Base-by-base conservation (phyloP, 2,888 invertebrate genomes). In the Sarcophaga caerulescens region DNA sequence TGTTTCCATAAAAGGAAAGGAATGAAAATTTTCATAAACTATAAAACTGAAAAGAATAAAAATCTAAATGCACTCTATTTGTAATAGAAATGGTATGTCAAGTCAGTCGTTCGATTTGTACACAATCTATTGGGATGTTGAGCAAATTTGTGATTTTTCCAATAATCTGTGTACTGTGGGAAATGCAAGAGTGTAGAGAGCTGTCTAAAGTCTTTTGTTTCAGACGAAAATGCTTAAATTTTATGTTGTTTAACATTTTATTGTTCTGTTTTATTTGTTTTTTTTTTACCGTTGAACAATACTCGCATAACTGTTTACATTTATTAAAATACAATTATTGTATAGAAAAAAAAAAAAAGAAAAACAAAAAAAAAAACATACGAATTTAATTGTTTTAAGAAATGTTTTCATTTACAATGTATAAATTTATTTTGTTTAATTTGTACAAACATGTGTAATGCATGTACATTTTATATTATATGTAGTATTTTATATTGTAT, bases 391-490 rank as follows among this genome's bases (percentile, higher is more conserved):
- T 65, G 17, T 19, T 60, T 57, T 23, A 23, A 35, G 45, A 17
- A 63, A 52, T 35, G 35, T 10, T 35, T 60, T 60, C 19, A 81
- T 45, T 57, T 62, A 70, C 45, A 52, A 57, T 69, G 47, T 75
- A 65, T 45, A 45, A 47, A 5, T n/a, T 35, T 35, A 57, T 6
- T 59, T 25, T 19, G 21, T 44, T 52, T 57, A 75, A 82, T 76
- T 70, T 70, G 76, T 82, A 65, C 3, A 52, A 76, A 71, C 63
- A 76, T 62, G 44, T 81, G 69, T 75, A 57, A 69, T 57, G n/a
- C n/a, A n/a, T n/a, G 23, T 65, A 57, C 35, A 35, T 35, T 2
- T 6, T 2, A 1, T 35, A 35, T 25, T 25, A 25, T 25, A 35
- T 6, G 35, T 35, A 35, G 6, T 35, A 35, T 35, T 35, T 35